A percentile compares a stretch with the other conserved stretches of the same genome.
Conservation (phyloP, 2,797 vertebrate species). For the Acropternis orthonyx region DNA sequence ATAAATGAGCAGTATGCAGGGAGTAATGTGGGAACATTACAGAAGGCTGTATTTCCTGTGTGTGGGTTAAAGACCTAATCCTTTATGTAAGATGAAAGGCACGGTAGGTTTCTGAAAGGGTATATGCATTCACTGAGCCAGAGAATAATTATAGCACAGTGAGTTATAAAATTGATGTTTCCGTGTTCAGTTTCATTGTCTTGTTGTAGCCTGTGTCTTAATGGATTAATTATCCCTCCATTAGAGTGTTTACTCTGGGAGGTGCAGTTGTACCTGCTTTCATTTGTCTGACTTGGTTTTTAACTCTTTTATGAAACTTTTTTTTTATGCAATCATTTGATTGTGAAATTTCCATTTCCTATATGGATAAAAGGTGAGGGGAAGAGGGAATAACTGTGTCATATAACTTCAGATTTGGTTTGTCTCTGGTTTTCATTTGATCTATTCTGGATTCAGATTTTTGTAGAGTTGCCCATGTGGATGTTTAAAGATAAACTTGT, state of each 20-base stretch:
- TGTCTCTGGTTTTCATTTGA: neutral
- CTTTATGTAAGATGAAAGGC: conserved; percentile 70
- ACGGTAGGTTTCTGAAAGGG: conserved; percentile 62
- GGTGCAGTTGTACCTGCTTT: conserved; percentile 44
- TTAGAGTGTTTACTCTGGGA: conserved; percentile 61
- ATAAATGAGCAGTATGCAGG: neutral
- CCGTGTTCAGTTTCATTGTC: conserved; percentile 70
- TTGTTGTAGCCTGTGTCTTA: conserved; percentile 65
- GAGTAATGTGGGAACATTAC: conserved; percentile 22
- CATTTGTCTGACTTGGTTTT: conserved; percentile 46
- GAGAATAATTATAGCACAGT: conserved; percentile 72
- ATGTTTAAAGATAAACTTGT: neutral
- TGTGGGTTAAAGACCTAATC: conserved; percentile 64
- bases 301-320: conserved; percentile 36
- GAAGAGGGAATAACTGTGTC: neutral
- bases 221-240: conserved; percentile 73
- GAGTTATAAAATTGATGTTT: conserved; percentile 73
- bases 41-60: conserved; percentile 55
- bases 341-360: conserved; percentile 1
- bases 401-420: neutral
- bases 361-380: neutral
- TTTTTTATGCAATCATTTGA: neutral
- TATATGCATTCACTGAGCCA: conserved; percentile 48
- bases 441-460: neutral
- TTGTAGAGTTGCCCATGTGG: neutral